phyloP scores from a whole-genome alignment of 92 coral and sea anemone species.

The Galaxea fascicularis region DNA sequence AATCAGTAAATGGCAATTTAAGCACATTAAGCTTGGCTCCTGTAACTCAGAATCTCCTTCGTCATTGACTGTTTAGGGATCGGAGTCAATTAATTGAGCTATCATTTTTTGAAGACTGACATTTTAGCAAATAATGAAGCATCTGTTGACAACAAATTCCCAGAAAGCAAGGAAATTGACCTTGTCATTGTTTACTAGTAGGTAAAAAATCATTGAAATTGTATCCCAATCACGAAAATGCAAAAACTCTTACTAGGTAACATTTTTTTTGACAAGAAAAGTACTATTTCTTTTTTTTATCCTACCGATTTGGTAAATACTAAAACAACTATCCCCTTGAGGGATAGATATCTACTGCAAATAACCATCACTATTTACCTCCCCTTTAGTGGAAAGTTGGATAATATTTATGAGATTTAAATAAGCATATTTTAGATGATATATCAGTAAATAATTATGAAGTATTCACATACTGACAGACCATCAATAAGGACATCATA shows the following conservation, averaged over 20 bases:
- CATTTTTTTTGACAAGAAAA: neutral
- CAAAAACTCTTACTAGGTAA: neutral
- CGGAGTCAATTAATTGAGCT: neutral
- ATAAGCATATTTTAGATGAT: neutral
- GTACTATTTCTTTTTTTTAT: neutral
- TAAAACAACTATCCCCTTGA: neutral
- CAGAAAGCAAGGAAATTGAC: neutral
- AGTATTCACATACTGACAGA: neutral
- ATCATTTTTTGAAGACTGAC: neutral
- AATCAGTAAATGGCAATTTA: neutral
- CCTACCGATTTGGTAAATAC: neutral
- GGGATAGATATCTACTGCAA: neutral
- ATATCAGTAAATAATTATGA: constrained; percentile 1
- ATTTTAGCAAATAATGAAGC: neutral
- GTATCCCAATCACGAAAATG: neutral
- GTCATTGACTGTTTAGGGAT: neutral
- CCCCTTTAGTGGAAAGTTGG: too few relatives aligned
- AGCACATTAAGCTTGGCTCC: neutral
- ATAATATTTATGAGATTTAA: neutral
- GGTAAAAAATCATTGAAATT: neutral
- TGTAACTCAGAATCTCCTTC: neutral
- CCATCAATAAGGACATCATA: constrained; percentile 1
- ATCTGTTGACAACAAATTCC: neutral
- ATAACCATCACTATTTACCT: too few relatives aligned
- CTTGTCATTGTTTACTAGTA: neutral